Conservation (phyloP, 2,888 invertebrate genomes). For the Dastarcus helophoroides region DNA sequence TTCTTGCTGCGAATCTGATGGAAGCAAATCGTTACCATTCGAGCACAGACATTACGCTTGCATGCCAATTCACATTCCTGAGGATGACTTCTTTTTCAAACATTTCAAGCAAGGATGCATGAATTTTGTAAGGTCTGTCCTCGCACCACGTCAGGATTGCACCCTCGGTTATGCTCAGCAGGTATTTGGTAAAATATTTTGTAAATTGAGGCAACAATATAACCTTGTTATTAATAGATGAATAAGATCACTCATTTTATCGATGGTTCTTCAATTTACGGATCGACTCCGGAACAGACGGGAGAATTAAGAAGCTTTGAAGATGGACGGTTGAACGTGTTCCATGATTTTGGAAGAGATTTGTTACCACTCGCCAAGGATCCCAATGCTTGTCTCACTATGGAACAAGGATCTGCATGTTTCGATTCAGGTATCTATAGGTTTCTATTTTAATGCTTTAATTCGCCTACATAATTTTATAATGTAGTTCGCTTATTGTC, state of each 20-base stretch:
- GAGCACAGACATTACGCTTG: slow-evolving; percentile 55
- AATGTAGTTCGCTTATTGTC: too few relatives aligned
- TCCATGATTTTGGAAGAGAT: slow-evolving; percentile 53
- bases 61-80: slow-evolving; percentile 49
- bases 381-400: slow-evolving; percentile 51
- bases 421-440: slow-evolving; percentile 48
- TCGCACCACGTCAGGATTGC: slow-evolving; percentile 56
- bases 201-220: too few relatives aligned
- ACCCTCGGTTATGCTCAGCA: slow-evolving; percentile 59
- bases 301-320: slow-evolving; percentile 46
- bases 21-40: slow-evolving; percentile 39
- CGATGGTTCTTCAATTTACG: slow-evolving; percentile 67
- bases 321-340: slow-evolving; percentile 51
- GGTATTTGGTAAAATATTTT: too few relatives aligned
- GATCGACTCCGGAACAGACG: slow-evolving; percentile 49
- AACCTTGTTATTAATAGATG: too few relatives aligned
- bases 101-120: slow-evolving; percentile 51
- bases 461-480: too few relatives aligned
- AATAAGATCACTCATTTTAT: slow-evolving; percentile 63
- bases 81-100: slow-evolving; percentile 49
- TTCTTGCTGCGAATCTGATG: slow-evolving; percentile 58
- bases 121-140: slow-evolving; percentile 59
- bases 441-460: slow-evolving; percentile 2
- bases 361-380: slow-evolving; percentile 53
- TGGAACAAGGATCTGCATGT: slow-evolving; percentile 51